phyloP scores from a whole-genome alignment of 2,888 invertebrate genomes.

The Cephus rjabovi region DNA sequence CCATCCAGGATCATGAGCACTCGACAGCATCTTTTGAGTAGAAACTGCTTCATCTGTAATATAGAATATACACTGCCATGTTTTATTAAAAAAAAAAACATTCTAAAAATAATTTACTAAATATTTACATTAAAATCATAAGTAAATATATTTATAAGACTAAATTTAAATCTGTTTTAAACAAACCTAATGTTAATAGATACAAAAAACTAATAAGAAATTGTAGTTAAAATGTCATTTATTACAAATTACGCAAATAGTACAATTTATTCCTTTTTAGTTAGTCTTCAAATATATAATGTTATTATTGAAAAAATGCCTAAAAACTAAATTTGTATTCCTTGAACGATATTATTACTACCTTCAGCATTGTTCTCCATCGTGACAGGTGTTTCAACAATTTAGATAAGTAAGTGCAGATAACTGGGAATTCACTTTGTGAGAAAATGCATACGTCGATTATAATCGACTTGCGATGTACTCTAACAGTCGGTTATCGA shows the following conservation, averaged over 20 bases:
- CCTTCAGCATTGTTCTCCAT: neutral
- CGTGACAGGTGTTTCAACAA: neutral
- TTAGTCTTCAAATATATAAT: neutral
- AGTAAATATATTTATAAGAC: neutral
- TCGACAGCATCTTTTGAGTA: conserved; percentile 52
- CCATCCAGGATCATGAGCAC: conserved; percentile 60
- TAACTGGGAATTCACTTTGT: neutral
- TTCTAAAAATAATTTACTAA: neutral
- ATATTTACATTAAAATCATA: neutral
- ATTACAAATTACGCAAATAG: neutral
- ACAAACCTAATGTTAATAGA: neutral
- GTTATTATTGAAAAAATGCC: neutral
- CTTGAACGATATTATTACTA: neutral
- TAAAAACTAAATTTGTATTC: neutral
- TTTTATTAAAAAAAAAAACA: neutral
- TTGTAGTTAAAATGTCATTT: neutral
- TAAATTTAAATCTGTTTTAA: neutral
- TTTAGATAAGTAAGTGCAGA: neutral
- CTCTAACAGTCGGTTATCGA: neutral
- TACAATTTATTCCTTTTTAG: neutral
- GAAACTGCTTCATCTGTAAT: conserved; percentile 39
- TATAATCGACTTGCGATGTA: neutral
- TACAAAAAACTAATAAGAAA: neutral
- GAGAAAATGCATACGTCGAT: neutral
- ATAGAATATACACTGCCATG: conserved; percentile 1